Conservation (phyloP, 2,797 vertebrate genomes). For the Brotula barbata region DNA sequence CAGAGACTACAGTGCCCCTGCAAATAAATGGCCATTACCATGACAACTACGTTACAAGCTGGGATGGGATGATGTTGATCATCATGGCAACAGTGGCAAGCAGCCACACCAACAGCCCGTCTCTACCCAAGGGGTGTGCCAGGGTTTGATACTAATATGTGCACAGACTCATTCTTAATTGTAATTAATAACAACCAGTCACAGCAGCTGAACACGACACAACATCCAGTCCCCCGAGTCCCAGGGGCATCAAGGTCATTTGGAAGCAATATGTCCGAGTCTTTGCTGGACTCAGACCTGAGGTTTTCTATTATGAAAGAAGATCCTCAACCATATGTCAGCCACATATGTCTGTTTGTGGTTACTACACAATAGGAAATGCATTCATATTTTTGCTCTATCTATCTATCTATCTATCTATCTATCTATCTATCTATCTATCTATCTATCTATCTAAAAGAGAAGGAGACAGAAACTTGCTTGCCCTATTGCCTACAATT, state of each 20-base stretch:
- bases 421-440: too few relatives aligned
- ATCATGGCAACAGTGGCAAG: conserved; percentile 62
- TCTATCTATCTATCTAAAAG: too few relatives aligned
- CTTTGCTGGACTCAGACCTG: neutral
- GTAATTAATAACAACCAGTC: neutral
- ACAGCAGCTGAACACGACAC: neutral
- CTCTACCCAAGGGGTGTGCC: conserved; percentile 36
- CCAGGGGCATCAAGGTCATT: neutral
- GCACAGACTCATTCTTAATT: neutral
- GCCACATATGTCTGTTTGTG: too few relatives aligned
- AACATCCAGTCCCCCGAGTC: neutral
- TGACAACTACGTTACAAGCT: conserved; percentile 54
- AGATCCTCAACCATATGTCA: conserved; percentile 4
- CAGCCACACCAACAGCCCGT: conserved; percentile 60
- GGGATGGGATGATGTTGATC: conserved; percentile 51
- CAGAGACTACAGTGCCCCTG: conserved; percentile 46
- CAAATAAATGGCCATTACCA: conserved; percentile 63
- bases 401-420: too few relatives aligned
- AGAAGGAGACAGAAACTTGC: too few relatives aligned
- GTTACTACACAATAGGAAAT: too few relatives aligned
- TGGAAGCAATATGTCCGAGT: neutral
- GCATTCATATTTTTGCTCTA: too few relatives aligned
- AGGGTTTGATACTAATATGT: neutral
- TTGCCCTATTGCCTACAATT: too few relatives aligned
- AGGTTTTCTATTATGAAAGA: neutral